phyloP scores from a whole-genome alignment of 2,797 vertebrate species.

The Melanitta fusca region DNA sequence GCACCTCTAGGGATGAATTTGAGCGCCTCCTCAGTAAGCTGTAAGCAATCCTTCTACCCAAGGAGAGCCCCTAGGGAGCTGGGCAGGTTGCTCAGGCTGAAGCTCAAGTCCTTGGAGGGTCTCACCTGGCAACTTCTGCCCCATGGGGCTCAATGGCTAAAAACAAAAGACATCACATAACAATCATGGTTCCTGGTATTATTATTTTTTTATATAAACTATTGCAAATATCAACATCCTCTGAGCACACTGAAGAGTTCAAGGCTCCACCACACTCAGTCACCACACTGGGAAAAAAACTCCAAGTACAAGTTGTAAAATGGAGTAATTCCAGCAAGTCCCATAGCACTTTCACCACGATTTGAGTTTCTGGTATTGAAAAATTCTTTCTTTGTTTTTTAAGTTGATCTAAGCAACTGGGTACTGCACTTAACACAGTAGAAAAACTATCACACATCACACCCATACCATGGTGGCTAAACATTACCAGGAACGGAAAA shows the following conservation, averaged over 20 bases:
- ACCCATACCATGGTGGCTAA: neutral
- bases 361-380: neutral
- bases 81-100: rapidly evolving
- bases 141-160: neutral
- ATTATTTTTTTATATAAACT: neutral
- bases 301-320: neutral
- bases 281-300: neutral
- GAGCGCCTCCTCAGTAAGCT: neutral
- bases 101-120: neutral
- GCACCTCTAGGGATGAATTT: neutral
- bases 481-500: neutral
- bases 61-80: neutral
- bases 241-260: neutral
- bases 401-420: neutral
- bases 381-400: neutral
- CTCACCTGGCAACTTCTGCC: neutral
- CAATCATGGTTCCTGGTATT: neutral
- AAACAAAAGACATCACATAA: neutral
- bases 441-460: neutral
- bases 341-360: neutral
- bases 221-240: neutral
- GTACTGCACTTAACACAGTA: neutral
- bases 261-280: neutral
- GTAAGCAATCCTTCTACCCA: neutral
- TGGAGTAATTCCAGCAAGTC: neutral